Conservation (phyloP, 1,140 invertebrate genomes). For the Eurosta solidaginis region DNA sequence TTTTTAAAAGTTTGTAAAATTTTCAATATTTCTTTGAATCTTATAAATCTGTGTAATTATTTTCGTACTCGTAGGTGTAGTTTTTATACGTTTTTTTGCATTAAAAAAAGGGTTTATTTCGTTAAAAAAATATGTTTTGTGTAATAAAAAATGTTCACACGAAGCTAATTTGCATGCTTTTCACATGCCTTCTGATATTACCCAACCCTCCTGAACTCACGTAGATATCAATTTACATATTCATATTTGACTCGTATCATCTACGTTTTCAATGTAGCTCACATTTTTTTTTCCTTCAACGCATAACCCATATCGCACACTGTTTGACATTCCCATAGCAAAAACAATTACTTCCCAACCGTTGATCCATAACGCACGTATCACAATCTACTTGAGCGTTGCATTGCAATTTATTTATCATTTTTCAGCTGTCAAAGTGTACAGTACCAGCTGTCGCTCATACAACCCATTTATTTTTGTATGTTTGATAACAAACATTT, state of each 20-base stretch:
- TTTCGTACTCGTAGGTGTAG: too few species aligned
- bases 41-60: too few species aligned
- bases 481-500: neutral
- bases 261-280: too few species aligned
- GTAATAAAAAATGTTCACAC: neutral
- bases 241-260: too few species aligned
- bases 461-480: neutral
- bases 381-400: neutral
- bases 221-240: too few species aligned
- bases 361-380: neutral
- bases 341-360: neutral
- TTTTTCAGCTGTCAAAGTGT: neutral
- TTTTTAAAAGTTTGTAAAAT: too few species aligned
- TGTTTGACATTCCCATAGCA: neutral
- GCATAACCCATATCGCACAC: neutral
- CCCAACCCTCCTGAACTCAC: too few species aligned
- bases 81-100: too few species aligned
- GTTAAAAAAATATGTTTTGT: neutral
- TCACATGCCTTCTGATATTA: neutral
- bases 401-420: neutral
- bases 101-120: neutral
- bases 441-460: neutral
- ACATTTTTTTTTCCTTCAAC: neutral
- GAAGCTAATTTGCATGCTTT: neutral
- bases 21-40: too few species aligned